A percentile compares a stretch with the other conserved stretches of the same genome.
Evolutionary conservation across 2,888 invertebrate genomes (phyloP).

Genomic region (Selenia dentaria): DNA sequence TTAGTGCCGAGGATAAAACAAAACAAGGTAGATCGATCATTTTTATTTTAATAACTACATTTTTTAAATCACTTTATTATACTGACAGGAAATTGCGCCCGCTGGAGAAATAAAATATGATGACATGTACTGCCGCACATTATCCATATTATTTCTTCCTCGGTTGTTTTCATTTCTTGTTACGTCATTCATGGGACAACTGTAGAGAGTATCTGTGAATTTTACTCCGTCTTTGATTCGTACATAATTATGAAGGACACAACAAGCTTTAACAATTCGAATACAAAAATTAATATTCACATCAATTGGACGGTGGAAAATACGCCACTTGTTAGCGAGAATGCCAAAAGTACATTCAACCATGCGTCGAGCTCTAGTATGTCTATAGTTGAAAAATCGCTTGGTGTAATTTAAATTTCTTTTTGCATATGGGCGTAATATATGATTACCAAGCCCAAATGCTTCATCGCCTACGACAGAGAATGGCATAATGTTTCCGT

Average conservation of each 20-base stretch:
- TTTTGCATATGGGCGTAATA: slow-evolving; percentile 42
- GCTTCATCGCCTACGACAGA: slow-evolving; percentile 44
- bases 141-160: slow-evolving; percentile 11
- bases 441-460: slow-evolving; percentile 39
- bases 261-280: slow-evolving; percentile 7
- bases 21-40: slow-evolving; percentile 4
- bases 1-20: slow-evolving; percentile 1
- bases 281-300: slow-evolving; percentile 8
- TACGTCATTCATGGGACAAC: background rate
- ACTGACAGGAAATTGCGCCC: slow-evolving; percentile 2
- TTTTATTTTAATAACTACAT: slow-evolving; percentile 10
- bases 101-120: slow-evolving; percentile 10
- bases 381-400: slow-evolving; percentile 32
- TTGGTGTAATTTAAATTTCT: slow-evolving; percentile 33
- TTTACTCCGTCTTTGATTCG: slow-evolving; percentile 10
- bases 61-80: slow-evolving; percentile 1
- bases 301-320: slow-evolving; percentile 31
- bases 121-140: slow-evolving; percentile 1
- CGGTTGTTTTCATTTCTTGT: slow-evolving; percentile 9
- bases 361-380: slow-evolving; percentile 22
- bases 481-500: slow-evolving; percentile 35
- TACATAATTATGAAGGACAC: slow-evolving; percentile 9
- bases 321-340: slow-evolving; percentile 27
- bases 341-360: slow-evolving; percentile 33
- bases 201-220: slow-evolving; percentile 10